Conservation (phyloP, 2,888 invertebrate species). For the Linnaemya vulpina region DNA sequence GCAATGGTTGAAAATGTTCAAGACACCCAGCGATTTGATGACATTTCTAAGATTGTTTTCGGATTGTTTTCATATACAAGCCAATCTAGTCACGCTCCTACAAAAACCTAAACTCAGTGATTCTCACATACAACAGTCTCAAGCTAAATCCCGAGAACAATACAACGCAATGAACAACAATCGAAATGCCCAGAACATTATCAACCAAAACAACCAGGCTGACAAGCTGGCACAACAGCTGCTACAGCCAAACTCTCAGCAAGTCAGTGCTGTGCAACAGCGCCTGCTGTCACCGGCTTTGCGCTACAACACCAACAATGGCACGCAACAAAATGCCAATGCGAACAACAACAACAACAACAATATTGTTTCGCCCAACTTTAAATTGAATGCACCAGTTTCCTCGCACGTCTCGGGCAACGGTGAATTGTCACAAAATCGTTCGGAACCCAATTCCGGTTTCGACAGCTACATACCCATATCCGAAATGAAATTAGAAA, state of each 20-base stretch:
- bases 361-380: slow-evolving; percentile 79
- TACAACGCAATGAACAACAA: slow-evolving; percentile 81
- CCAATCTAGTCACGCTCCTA: slow-evolving; percentile 93
- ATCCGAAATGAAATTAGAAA: slow-evolving; percentile 82
- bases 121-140: slow-evolving; percentile 82
- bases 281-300: slow-evolving; percentile 79
- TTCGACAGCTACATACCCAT: slow-evolving; percentile 82
- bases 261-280: slow-evolving; percentile 78
- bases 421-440: slow-evolving; percentile 74
- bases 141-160: slow-evolving; percentile 82
- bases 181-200: slow-evolving; percentile 75
- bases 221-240: slow-evolving; percentile 52
- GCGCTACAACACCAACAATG: slow-evolving; percentile 75
- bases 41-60: slow-evolving; percentile 96
- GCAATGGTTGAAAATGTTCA: slow-evolving; percentile 93
- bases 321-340: slow-evolving; percentile 65
- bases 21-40: slow-evolving; percentile 93
- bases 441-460: slow-evolving; percentile 82
- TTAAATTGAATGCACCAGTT: slow-evolving; percentile 82
- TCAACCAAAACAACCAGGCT: slow-evolving; percentile 73
- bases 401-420: slow-evolving; percentile 77
- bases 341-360: slow-evolving; percentile 75
- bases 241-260: slow-evolving; percentile 45
- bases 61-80: slow-evolving; percentile 96
- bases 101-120: slow-evolving; percentile 89